Evolutionary conservation across 2,113 vertebrate species (phyloP).

Genomic region (Urocolius indicus): DNA sequence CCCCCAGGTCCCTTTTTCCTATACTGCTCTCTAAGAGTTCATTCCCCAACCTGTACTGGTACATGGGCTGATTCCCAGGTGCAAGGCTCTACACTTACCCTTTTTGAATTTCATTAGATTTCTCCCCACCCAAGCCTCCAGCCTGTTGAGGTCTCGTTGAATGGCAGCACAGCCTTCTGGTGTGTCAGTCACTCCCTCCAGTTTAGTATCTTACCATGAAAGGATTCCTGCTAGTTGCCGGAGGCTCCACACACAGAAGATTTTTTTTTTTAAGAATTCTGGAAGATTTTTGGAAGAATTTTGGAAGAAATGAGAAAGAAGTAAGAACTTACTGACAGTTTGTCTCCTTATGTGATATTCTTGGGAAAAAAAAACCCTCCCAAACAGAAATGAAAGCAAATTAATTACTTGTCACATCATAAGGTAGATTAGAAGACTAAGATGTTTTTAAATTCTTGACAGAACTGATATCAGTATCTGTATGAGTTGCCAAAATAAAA

Average conservation of each 20-base stretch:
- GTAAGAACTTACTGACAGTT: neutral
- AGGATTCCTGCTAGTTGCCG: neutral
- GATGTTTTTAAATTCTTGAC: conserved; percentile 65
- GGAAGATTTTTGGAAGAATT: neutral
- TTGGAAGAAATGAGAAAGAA: neutral
- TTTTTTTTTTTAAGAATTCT: too few relatives aligned
- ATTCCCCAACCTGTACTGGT: too few relatives aligned
- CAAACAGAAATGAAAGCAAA: conserved; percentile 16
- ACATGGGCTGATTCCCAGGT: too few relatives aligned
- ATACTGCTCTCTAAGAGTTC: too few relatives aligned
- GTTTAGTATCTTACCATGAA: conserved; percentile 19
- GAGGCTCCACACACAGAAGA: neutral
- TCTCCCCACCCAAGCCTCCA: too few relatives aligned
- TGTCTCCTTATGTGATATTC: neutral
- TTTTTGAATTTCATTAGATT: too few relatives aligned
- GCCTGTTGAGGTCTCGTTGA: too few relatives aligned
- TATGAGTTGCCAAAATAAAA: conserved; percentile 62
- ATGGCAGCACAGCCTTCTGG: too few relatives aligned
- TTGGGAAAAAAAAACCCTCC: conserved; percentile 15
- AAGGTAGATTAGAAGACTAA: conserved; percentile 49
- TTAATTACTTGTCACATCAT: conserved; percentile 57
- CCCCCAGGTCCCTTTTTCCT: too few relatives aligned
- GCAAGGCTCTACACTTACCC: too few relatives aligned
- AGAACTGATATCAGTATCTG: conserved; percentile 70
- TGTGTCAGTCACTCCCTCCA: too few relatives aligned